phyloP scores from a whole-genome alignment of 2,797 vertebrate genomes.

The Bufotes viridis region DNA sequence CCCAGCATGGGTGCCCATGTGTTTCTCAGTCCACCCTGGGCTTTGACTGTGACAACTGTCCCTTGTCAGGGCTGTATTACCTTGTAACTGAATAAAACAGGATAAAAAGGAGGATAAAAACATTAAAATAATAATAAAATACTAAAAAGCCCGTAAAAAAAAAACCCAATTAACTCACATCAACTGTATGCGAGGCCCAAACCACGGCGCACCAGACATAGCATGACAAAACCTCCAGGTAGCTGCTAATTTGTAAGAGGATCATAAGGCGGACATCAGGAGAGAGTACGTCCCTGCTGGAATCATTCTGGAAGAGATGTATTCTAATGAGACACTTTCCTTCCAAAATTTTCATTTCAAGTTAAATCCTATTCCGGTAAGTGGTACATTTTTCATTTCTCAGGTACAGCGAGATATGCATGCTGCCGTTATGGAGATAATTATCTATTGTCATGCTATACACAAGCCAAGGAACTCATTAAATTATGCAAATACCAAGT shows the following conservation, averaged over 20 bases:
- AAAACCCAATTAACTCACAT: background rate
- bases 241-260: background rate
- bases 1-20: too few relatives aligned
- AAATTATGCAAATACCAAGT: constrained; percentile 41
- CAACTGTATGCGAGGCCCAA: background rate
- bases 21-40: too few relatives aligned
- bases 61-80: background rate
- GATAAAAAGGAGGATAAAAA: background rate
- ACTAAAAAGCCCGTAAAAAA: background rate
- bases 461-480: constrained; percentile 30
- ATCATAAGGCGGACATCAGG: background rate
- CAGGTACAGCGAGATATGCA: constrained; percentile 19
- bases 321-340: background rate
- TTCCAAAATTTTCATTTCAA: constrained; percentile 10
- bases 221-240: background rate
- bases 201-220: background rate
- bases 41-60: background rate
- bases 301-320: background rate
- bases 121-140: background rate
- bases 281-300: background rate
- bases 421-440: constrained; percentile 17
- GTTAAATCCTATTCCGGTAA: background rate
- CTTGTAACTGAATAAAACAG: background rate
- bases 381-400: background rate
- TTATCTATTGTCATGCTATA: constrained; percentile 45